Base-by-base conservation (phyloP, 2,888 invertebrate genomes). In the Nysson spinosus region DNA sequence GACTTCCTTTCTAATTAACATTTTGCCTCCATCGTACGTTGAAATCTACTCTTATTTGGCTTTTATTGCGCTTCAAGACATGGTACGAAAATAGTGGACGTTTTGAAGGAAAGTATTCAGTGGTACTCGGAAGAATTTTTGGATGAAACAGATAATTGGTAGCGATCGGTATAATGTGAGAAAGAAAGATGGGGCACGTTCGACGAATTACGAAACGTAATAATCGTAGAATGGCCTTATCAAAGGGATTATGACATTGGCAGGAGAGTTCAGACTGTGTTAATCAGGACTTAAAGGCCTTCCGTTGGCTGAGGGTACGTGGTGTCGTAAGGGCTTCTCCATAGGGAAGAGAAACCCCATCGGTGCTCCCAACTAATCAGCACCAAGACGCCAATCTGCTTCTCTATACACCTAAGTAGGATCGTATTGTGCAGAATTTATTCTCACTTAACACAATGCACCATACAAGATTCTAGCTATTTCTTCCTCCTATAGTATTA, bases 261-360 rank as follows among this genome's bases (percentile, higher is more conserved):
- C 52, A 49, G 49, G 71, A 70, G 78, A 79, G 74, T 78, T 64
- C 70, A 68, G 75, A 69, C 69, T 63, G 67, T 70, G 80, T 83
- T 85, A 83, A 84, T 85, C 85, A 81, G 80, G 67, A 77, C 81
- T 82, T 83, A 79, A 81, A 80, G 80, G 76, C 75, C 77, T 73
- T 77, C 66, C 51, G 68, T 71, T 61, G 72, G 65, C 50, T 58
- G 72, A 74, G 69, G 62, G 80, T 68, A 70, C 69, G 64, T 63
- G 60, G 75, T 73, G 77, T 76, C 76, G 76, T 61, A 69, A 71
- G 69, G 83, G 83, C 79, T 84, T 82, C 84, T 60, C 69, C 63
- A 56, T 51, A 67, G 73, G 69, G 56, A 72, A 75, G 79, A 69
- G 83, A 84, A 85, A 79, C 82, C 85, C 71, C 72, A 57, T 50